Base-by-base conservation (phyloP, 1,140 invertebrate genomes). In the Drosophila parvula region DNA sequence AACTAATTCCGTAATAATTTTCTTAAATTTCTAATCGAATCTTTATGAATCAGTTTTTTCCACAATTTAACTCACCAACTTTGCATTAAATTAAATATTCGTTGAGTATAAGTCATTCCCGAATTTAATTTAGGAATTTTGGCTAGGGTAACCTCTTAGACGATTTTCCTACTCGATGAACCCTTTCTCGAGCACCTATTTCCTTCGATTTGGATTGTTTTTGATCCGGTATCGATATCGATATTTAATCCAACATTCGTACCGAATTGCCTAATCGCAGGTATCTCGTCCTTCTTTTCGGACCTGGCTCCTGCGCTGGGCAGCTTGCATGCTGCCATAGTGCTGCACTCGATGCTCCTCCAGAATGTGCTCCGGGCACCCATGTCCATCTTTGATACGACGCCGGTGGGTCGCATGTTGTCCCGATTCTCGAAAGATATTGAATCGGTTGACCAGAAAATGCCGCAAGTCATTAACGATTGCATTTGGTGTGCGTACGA, bases 361-460 rank as follows among this genome's bases (percentile, higher is more conserved):
- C 83, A 91, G 55, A 95, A 95, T 84, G 94, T 98, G 85, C 92
- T 98, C 89, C 94, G 94, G 89, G 94, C 95, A 57, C 96, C 96
- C 69, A 93, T 96, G 92, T 93, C 93, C 92, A 97, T 98, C 94
- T 98, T 96, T 93, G 97, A 98, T 93, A 96, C 95, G 79, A 98
- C 97, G 71, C 97, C 97, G 45, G 91, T 94, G 75, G 97, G 97
- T 92, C 94, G 97, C 91, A 95, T 98, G 80, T 94, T 98, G 79
- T 95, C 97, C 91, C 95, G 97, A 91, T 98, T 98, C 93, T 95
- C 96, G 89, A 97, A 97, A 95, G 96, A 96, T 88, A 89, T 95
- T 65, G 94, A 95, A 77, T 93, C 95, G 65, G 91, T 97, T 93
- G 96, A 97, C 93, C 94, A 94, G 80, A 94, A 93, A 83, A 93